A percentile compares a stretch with the other conserved stretches of the same genome.
phyloP scores from a whole-genome alignment of 2,797 vertebrate genomes.

The Ataeniobius toweri region DNA sequence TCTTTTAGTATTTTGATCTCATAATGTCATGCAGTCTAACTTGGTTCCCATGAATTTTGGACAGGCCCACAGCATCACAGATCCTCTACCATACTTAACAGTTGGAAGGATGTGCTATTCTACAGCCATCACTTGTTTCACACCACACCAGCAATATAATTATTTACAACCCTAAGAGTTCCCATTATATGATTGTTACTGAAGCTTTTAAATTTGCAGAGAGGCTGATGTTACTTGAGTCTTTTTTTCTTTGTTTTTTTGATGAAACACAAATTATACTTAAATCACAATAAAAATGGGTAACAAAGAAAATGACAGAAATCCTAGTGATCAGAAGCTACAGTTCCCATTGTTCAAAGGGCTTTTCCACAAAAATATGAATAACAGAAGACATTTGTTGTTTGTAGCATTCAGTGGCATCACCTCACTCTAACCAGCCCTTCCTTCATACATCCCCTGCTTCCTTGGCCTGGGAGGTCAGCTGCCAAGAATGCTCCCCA shows the following conservation, averaged over 20 bases:
- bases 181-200: not conserved
- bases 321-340: not conserved
- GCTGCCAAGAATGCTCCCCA: slow-evolving; percentile 36
- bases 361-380: not conserved
- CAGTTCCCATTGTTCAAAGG: not conserved
- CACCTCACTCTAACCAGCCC: not conserved
- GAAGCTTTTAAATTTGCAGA: not conserved
- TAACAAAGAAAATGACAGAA: not conserved
- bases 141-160: not conserved
- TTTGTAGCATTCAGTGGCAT: not conserved
- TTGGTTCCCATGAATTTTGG: too few species aligned
- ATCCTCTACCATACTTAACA: not conserved
- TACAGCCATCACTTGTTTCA: not conserved
- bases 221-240: too few species aligned
- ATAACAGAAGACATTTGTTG: not conserved
- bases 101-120: not conserved
- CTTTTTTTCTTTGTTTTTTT: too few species aligned
- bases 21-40: not conserved
- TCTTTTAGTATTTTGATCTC: not conserved
- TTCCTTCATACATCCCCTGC: slow-evolving; percentile 1
- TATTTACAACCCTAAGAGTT: too few species aligned
- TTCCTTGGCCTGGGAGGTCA: slow-evolving; percentile 25
- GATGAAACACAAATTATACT: not conserved
- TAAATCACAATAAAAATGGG: not conserved
- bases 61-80: not conserved